Base-by-base conservation (phyloP, 2,888 invertebrate genomes). In the Trachelus tabidus region DNA sequence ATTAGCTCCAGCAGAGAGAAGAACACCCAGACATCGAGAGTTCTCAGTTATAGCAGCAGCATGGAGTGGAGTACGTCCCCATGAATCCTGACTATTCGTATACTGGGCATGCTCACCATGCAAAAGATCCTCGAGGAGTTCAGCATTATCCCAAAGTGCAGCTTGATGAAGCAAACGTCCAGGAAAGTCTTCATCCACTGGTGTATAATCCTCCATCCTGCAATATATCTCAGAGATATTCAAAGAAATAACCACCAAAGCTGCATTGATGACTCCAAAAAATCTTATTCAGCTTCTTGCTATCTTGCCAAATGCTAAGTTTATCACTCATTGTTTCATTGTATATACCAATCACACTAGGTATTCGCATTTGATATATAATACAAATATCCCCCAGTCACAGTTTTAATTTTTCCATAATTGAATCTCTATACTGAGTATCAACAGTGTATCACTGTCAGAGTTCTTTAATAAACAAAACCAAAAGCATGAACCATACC, bases 121-220 rank as follows among this genome's bases (percentile, higher is more conserved):
- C 11, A 97, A 87, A 37, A 98, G 92, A 91, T 97, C 97, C 87
- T 95, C 94, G n/a, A 97, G 92, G 1, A 98, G 93, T 88, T 97
- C 97, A 31, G 95, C 94, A 89, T 97, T 97, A 91, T 97, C 97
- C 97, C 97, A 97, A 30, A 97, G 91, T 0, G 97, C 97, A 23
- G 97, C 97, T 95, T 96, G 96, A 86, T 96, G 96, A 78, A 96
- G 91, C 75, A 96, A 92, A 76, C 96, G 94, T 9, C 96, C 96
- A 81, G 95, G 95, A 89, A 96, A 96, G 90, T 96, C 94, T 87
- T 96, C 96, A 86, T 96, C 96, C 86, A 96, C 95, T n/a, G 95
- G 95, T n/a, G 95, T 95, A 78, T 95, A 93, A 91, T 95, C 95
- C 92, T 95, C 92, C 93, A 93, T 93, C 71, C 12, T 71, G 71